A percentile compares a stretch with the other conserved stretches of the same genome.
Conservation (phyloP, 2,113 vertebrate genomes). For the Macquaria australasica region DNA sequence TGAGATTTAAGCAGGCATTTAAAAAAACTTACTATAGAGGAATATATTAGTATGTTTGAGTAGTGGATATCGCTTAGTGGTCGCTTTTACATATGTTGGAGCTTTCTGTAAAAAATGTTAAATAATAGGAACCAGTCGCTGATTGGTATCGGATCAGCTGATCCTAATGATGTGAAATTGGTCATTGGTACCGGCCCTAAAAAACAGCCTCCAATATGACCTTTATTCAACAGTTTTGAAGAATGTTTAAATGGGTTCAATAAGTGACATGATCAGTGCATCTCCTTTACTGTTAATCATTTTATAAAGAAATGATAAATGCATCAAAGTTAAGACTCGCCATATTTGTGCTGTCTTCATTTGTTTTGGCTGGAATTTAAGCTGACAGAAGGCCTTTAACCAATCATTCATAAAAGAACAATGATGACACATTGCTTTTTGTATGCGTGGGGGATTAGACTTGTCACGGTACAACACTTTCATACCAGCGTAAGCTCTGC, state of each 20-base stretch:
- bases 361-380: slow-evolving; percentile 37
- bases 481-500: slow-evolving; percentile 50
- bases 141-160: not conserved
- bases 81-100: not conserved
- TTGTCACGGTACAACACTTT: slow-evolving; percentile 36
- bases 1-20: not conserved
- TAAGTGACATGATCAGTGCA: not conserved
- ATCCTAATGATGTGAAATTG: not conserved
- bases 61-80: not conserved
- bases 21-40: not conserved
- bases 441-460: slow-evolving; percentile 33
- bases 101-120: not conserved
- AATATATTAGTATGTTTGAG: not conserved
- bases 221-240: not conserved
- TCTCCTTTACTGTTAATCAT: not conserved
- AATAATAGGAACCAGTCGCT: not conserved
- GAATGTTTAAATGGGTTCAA: not conserved
- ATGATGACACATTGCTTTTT: slow-evolving; percentile 40
- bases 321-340: not conserved
- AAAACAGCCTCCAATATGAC: not conserved
- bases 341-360: slow-evolving; percentile 16
- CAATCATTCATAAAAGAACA: slow-evolving; percentile 24
- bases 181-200: not conserved
- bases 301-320: not conserved
- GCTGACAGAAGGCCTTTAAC: slow-evolving; percentile 25